phyloP scores from a whole-genome alignment of 2,797 vertebrate species.

The Micrastur ruficollis region DNA sequence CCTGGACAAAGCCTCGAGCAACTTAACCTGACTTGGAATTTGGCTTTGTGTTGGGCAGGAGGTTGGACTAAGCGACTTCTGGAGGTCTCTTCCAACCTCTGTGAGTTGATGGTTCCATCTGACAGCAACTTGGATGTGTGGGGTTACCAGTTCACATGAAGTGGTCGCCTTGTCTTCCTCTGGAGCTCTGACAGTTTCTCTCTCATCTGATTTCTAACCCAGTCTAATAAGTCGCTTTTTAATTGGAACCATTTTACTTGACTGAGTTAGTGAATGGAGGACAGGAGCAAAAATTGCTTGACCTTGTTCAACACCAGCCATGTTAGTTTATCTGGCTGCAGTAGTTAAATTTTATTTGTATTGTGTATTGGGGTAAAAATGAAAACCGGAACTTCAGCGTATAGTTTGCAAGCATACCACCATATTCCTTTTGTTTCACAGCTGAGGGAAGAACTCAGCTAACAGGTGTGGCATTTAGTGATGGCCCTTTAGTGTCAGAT shows the following conservation, averaged over 20 bases:
- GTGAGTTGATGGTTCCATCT: background rate
- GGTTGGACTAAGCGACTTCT: background rate
- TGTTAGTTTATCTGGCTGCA: background rate
- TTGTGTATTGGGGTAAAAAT: background rate
- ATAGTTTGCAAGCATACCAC: background rate
- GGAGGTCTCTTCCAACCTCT: background rate
- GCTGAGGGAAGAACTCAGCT: background rate
- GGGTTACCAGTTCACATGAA: fast-evolving
- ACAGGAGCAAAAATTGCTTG: background rate
- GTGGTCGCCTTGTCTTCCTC: background rate
- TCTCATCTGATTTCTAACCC: background rate
- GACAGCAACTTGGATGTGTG: background rate
- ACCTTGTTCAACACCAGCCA: background rate
- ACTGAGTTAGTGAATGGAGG: background rate
- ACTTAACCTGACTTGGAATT: background rate
- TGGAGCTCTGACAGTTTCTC: background rate
- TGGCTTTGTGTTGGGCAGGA: background rate
- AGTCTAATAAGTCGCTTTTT: background rate
- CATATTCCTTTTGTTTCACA: background rate
- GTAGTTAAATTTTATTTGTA: background rate
- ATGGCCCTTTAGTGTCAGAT: background rate
- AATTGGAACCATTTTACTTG: background rate
- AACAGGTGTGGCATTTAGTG: background rate
- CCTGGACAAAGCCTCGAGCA: background rate
- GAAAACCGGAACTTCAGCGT: background rate